A percentile compares a stretch with the other conserved stretches of the same genome.
phyloP scores from a whole-genome alignment of 64 coral and sea anemone species.

The Montipora efflorescens region DNA sequence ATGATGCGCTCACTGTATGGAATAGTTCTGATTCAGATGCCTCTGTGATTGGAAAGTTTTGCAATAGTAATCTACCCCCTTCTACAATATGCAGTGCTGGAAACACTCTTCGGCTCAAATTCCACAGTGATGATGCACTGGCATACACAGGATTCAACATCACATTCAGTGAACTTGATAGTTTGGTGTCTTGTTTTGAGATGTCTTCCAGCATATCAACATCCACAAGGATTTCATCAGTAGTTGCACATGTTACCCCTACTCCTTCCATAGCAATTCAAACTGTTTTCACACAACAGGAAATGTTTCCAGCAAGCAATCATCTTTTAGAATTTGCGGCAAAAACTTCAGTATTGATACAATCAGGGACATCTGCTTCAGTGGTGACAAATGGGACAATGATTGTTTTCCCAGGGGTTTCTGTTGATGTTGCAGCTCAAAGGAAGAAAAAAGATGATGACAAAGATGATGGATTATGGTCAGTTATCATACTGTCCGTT shows the following conservation, averaged over 20 bases:
- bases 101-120: slow-evolving; percentile 65
- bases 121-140: slow-evolving; percentile 84
- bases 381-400: neutral
- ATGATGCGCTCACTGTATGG: slow-evolving; percentile 71
- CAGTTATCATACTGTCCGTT: slow-evolving; percentile 81
- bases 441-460: slow-evolving; percentile 27
- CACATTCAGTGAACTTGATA: slow-evolving; percentile 58
- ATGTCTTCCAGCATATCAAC: slow-evolving; percentile 58
- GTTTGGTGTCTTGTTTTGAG: slow-evolving; percentile 49
- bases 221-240: slow-evolving; percentile 19
- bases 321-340: neutral
- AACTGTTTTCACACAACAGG: neutral
- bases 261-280: slow-evolving; percentile 13
- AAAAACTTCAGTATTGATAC: neutral
- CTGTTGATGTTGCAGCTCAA: slow-evolving; percentile 10
- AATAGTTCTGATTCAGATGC: slow-evolving; percentile 65
- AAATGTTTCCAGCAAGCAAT: neutral
- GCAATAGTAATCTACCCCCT: slow-evolving; percentile 82
- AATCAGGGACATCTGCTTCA: neutral
- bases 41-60: slow-evolving; percentile 75
- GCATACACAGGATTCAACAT: slow-evolving; percentile 78
- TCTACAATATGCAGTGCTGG: slow-evolving; percentile 73
- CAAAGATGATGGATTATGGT: slow-evolving; percentile 71
- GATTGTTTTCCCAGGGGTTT: neutral
- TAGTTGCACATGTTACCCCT: neutral